Conservation (phyloP, 2,888 invertebrate genomes). For the Stenodera caucasica region DNA sequence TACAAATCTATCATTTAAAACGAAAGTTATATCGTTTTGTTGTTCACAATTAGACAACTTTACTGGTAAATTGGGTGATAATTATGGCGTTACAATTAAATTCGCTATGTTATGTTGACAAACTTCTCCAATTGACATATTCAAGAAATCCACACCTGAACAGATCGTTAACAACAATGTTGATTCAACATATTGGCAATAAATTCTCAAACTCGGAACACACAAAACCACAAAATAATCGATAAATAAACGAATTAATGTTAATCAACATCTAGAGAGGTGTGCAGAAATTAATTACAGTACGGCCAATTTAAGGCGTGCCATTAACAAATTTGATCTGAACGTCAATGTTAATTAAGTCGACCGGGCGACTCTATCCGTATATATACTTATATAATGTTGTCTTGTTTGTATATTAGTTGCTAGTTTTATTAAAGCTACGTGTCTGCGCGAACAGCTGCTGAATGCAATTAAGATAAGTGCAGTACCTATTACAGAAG, state of each 20-base stretch:
- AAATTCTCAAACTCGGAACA: no score
- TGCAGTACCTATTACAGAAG: slow-evolving; percentile 41
- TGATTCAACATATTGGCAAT: slow-evolving; percentile 1
- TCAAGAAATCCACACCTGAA: not conserved
- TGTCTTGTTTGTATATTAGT: slow-evolving; percentile 7
- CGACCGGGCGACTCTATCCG: slow-evolving; percentile 19
- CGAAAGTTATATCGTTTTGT: no score
- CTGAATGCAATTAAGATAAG: slow-evolving; percentile 45
- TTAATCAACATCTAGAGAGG: not conserved
- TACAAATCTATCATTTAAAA: slow-evolving; percentile 42
- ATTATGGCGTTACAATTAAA: slow-evolving; percentile 25
- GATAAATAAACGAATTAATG: no score
- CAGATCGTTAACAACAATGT: slow-evolving; percentile 3
- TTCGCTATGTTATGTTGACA: slow-evolving; percentile 18
- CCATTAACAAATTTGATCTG: slow-evolving; percentile 37
- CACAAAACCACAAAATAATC: no score
- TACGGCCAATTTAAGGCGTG: slow-evolving; percentile 3
- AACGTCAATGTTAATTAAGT: slow-evolving; percentile 37
- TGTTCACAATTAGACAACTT: slow-evolving; percentile 39
- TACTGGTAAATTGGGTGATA: slow-evolving; percentile 38
- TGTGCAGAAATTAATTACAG: not conserved
- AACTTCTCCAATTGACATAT: not conserved
- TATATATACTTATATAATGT: no score
- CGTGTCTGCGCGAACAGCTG: slow-evolving; percentile 32
- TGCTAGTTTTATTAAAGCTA: not conserved